Evolutionary conservation across 2,888 invertebrate species (phyloP).

Genomic region (Polymixis lichenea): DNA sequence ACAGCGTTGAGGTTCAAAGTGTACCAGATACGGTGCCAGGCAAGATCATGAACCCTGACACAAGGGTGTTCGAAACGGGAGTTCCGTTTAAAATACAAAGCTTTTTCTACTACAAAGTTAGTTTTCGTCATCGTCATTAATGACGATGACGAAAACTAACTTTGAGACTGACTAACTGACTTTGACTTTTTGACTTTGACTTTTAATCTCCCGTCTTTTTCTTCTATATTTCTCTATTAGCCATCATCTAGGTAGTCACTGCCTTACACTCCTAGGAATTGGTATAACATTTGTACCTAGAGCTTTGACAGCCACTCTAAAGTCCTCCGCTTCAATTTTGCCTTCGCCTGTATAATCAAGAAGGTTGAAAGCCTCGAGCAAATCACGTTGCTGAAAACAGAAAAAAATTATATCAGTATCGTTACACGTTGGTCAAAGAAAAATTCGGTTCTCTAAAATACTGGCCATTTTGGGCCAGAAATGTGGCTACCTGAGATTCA

Average conservation of each 20-base stretch:
- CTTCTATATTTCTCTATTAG: too few species aligned
- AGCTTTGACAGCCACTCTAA: constrained; percentile 87
- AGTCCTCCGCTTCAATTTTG: constrained; percentile 85
- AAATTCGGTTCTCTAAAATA: not conserved
- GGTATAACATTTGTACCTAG: constrained; percentile 74
- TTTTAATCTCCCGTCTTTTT: too few species aligned
- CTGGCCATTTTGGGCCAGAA: not conserved
- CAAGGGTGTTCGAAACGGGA: not conserved
- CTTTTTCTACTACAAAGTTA: not conserved
- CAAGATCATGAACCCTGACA: not conserved
- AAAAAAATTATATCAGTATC: not conserved
- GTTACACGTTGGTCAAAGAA: not conserved
- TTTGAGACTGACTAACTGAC: too few species aligned
- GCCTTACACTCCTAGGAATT: not conserved
- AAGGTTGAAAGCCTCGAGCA: constrained; percentile 85
- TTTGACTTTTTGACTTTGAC: too few species aligned
- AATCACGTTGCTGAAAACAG: constrained; percentile 80
- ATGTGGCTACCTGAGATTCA: constrained; percentile 72
- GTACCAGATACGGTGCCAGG: not conserved
- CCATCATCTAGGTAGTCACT: too few species aligned
- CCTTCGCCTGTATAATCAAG: constrained; percentile 86
- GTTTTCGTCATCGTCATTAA: not conserved
- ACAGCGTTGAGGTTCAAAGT: not conserved
- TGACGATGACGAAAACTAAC: too few species aligned
- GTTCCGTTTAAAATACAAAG: not conserved